Evolutionary conservation across 2,113 vertebrate genomes (phyloP), one percentile per base, ranked within the genome.

Genomic region (Plestiodon gilberti): DNA sequence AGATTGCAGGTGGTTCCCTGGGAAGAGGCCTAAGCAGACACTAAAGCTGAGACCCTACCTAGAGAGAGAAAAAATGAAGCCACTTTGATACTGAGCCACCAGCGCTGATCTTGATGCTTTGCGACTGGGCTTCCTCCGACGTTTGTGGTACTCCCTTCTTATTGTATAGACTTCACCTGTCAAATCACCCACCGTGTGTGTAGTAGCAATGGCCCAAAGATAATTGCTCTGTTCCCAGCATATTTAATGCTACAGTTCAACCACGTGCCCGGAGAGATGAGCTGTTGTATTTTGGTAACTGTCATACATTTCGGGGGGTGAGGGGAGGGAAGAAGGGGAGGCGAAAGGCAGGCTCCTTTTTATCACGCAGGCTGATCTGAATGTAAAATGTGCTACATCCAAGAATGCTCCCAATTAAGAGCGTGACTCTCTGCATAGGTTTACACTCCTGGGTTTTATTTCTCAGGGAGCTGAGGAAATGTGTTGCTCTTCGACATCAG

Each of bases 191-290:
- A 3, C 1, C 1, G 0, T 0, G 1, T 30, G 33, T 5, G 18
- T 0, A 0, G 1, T 1, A 35, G 33, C 59, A 14, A 3, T 0
- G 0, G 9, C 1, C 0, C 0, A 0, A 13, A 57, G 79, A 55
- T 8, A n/a, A 78, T 33, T 52, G 59, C 82, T 11, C 59, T 64
- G 1, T 11, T 22, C 83, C 38, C 82, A 70, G 88, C 2, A 0
- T 1, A 0, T 3, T 0, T 1, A 25, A 17, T 3, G 0, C 0
- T 0, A 23, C 48, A 1, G 22, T 75, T 33, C 67, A 52, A 55
- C 18, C 0, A 0, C 20, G 0, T 20, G 67, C 1, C 71, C 23
- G 71, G 13, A n/a, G 0, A 0, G 9, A 81, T 52, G 38, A 35
- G 1, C 11, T 1, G 0, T 65, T 17, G 17, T 15, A 0, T 65